phyloP scores from a whole-genome alignment of 2,797 vertebrate species.

The Clarias platycephalus region DNA sequence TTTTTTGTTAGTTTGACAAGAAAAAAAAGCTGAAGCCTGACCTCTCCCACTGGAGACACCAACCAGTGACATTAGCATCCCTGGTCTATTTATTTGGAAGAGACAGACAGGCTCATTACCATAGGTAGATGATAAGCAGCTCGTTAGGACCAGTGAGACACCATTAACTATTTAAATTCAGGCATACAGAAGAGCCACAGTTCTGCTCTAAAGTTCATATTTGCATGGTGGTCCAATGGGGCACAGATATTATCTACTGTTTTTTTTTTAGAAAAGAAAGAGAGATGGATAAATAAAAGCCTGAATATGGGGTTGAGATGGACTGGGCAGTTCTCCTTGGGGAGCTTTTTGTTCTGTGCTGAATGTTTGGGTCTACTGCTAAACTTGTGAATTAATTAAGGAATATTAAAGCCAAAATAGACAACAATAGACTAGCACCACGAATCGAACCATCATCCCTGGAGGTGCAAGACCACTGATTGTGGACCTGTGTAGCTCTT shows the following conservation, averaged over 20 bases:
- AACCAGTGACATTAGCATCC: slow-evolving; percentile 34
- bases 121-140: slow-evolving; percentile 61
- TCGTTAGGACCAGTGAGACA: slow-evolving; percentile 59
- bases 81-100: slow-evolving; percentile 58
- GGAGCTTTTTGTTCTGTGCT: background rate
- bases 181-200: slow-evolving; percentile 50
- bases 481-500: no score
- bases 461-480: no score
- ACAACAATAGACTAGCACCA: no score
- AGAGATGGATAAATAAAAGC: background rate
- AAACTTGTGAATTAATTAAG: background rate
- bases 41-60: slow-evolving; percentile 18
- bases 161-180: slow-evolving; percentile 58
- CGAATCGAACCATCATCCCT: no score
- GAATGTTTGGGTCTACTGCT: background rate
- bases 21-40: background rate
- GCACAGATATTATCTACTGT: slow-evolving; percentile 36
- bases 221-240: slow-evolving; percentile 67
- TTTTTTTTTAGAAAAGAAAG: background rate
- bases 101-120: slow-evolving; percentile 61
- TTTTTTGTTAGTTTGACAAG: background rate
- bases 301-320: background rate
- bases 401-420: background rate
- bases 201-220: slow-evolving; percentile 72
- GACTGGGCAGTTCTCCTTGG: background rate